These are phyloP conservation scores for Magallana angulata DNA, from an alignment of 1,140 invertebrate genomes.

Conservation along the genomic window DNA sequence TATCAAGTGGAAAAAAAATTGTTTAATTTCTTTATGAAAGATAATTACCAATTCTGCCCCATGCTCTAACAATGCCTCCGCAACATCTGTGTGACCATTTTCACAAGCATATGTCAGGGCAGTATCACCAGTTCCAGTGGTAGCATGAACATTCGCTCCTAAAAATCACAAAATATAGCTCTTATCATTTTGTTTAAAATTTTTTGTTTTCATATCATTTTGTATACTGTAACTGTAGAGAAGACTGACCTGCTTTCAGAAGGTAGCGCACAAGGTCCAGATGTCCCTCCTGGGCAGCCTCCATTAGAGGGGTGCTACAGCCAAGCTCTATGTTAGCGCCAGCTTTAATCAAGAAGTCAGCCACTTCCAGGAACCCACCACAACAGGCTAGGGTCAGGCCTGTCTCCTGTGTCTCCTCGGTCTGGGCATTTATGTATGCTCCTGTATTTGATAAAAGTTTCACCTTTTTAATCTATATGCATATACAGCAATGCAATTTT, in stretches of 20 bases:
- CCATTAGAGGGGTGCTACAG: constrained; percentile 98
- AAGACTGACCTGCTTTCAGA: constrained; percentile 73
- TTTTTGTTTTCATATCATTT: background rate
- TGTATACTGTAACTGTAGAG: background rate
- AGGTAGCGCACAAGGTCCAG: constrained; percentile 89
- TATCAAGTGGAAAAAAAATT: constrained; percentile 13
- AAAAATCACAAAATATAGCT: background rate
- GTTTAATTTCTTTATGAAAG: background rate
- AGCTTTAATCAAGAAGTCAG: constrained; percentile 96
- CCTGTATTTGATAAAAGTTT: constrained; percentile 80
- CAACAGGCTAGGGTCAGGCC: constrained; percentile 97
- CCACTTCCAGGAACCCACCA: constrained; percentile 98
- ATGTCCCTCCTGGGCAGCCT: constrained; percentile 98
- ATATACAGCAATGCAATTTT: background rate
- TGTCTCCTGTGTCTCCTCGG: constrained; percentile 98
- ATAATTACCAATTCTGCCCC: constrained; percentile 78
- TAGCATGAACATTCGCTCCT: constrained; percentile 93
- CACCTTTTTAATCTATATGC: background rate
- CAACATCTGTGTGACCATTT: constrained; percentile 80
- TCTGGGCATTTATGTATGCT: constrained; percentile 98
- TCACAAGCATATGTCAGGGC: constrained; percentile 81
- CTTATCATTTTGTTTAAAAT: too few relatives aligned
- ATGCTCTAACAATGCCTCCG: constrained; percentile 76
- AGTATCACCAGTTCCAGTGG: constrained; percentile 89
- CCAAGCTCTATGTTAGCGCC: constrained; percentile 97